Evolutionary conservation across 2,797 vertebrate genomes (phyloP).

Genomic region (Megaceryle alcyon): DNA sequence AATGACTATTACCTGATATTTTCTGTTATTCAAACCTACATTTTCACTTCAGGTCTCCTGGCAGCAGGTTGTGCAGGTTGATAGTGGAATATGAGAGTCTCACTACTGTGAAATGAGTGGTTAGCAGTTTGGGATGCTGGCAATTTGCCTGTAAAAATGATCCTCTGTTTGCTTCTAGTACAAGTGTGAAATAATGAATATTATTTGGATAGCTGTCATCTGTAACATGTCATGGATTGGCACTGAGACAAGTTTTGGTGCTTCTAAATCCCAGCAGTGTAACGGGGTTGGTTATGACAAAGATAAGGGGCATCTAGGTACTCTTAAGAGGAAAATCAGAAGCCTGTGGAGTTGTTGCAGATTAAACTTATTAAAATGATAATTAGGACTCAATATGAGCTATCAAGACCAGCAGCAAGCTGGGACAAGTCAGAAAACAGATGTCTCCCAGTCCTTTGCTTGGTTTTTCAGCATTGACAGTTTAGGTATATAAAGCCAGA

Average conservation of each 20-base stretch:
- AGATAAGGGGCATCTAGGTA: neutral
- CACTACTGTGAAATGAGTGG: slow-evolving; percentile 30
- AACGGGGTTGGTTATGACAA: neutral
- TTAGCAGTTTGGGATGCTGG: neutral
- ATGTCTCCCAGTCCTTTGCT: neutral
- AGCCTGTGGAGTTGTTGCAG: neutral
- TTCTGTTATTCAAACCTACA: slow-evolving; percentile 6
- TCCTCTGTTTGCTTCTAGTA: slow-evolving; percentile 6
- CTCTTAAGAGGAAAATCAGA: neutral
- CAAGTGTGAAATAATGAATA: neutral
- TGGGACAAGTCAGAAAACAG: neutral
- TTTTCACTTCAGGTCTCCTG: slow-evolving; percentile 36
- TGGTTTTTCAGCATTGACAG: neutral
- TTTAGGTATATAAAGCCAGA: neutral
- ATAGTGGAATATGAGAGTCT: neutral
- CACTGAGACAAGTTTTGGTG: neutral
- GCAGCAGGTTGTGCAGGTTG: neutral
- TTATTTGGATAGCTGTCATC: neutral
- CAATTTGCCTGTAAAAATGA: slow-evolving; percentile 11
- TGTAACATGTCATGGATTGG: neutral
- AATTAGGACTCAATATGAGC: neutral
- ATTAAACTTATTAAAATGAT: neutral
- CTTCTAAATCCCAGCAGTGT: neutral
- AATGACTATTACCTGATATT: neutral
- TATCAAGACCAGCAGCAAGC: neutral